Conservation (phyloP, 2,113 vertebrate genomes). For the Leuciscus idus region DNA sequence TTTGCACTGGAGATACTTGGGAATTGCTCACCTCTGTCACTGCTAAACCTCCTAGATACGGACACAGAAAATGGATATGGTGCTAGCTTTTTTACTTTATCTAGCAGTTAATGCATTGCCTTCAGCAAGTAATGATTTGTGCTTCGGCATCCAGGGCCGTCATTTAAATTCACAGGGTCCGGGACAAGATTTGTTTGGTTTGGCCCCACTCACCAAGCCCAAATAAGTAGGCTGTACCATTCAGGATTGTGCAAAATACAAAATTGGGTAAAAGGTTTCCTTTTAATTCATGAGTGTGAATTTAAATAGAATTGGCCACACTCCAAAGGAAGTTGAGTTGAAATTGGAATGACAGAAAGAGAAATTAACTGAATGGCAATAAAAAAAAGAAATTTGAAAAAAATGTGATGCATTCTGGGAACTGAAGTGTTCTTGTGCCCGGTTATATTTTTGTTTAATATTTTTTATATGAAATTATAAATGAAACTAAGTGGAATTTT, state of each 20-base stretch:
- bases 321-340: neutral
- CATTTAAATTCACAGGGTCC: neutral
- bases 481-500: too few species aligned
- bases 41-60: conserved; percentile 17
- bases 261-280: too few species aligned
- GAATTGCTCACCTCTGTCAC: conserved; percentile 27
- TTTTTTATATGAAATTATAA: too few species aligned
- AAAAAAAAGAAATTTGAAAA: too few species aligned
- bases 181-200: neutral
- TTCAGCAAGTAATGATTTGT: conserved; percentile 36
- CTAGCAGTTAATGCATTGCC: conserved; percentile 38
- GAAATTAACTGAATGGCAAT: neutral
- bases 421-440: too few species aligned
- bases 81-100: conserved; percentile 35
- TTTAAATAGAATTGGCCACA: neutral
- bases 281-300: too few species aligned
- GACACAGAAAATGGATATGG: conserved; percentile 35
- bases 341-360: neutral
- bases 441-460: too few species aligned
- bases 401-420: too few species aligned
- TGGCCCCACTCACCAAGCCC: neutral
- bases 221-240: neutral
- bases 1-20: conserved; percentile 18
- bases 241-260: too few species aligned
- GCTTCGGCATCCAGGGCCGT: neutral